These are phyloP conservation scores for Callyntrura sp. DNA, from an alignment of 2,888 invertebrate genomes.

Conservation along the genomic window DNA sequence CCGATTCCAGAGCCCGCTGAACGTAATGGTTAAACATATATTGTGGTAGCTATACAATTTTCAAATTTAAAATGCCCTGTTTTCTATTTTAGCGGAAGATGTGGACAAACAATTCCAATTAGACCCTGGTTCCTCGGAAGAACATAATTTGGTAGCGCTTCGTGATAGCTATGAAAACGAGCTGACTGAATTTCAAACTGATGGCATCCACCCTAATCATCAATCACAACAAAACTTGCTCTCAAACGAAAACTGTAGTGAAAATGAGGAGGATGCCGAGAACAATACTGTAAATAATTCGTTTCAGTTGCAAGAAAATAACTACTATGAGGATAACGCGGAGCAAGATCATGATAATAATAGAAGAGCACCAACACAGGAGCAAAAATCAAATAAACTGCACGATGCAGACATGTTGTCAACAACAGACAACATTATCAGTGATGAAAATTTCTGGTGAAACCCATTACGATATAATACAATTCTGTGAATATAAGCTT, in stretches of 20 bases:
- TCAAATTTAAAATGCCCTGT: too few species aligned
- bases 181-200: constrained; percentile 49
- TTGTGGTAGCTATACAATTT: too few species aligned
- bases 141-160: constrained; percentile 53
- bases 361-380: not conserved
- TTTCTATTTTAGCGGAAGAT: constrained; percentile 60
- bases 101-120: constrained; percentile 52
- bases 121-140: constrained; percentile 61
- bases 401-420: constrained; percentile 20
- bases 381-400: constrained; percentile 51
- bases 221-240: constrained; percentile 30
- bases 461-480: too few species aligned
- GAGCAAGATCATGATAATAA: constrained; percentile 47
- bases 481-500: not conserved
- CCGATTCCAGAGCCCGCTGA: constrained; percentile 83
- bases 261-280: constrained; percentile 14
- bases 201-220: not conserved
- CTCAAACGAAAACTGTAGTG: not conserved
- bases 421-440: constrained; percentile 46
- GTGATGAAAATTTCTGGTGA: constrained; percentile 70
- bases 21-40: constrained; percentile 21
- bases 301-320: constrained; percentile 9
- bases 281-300: not conserved
- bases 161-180: constrained; percentile 66
- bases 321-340: constrained; percentile 17